Percentiles rank a stretch among this genome's conserved stretches.
Evolutionary conservation across 2,113 vertebrate genomes (phyloP).

Genomic region (Anseranas semipalmata): DNA sequence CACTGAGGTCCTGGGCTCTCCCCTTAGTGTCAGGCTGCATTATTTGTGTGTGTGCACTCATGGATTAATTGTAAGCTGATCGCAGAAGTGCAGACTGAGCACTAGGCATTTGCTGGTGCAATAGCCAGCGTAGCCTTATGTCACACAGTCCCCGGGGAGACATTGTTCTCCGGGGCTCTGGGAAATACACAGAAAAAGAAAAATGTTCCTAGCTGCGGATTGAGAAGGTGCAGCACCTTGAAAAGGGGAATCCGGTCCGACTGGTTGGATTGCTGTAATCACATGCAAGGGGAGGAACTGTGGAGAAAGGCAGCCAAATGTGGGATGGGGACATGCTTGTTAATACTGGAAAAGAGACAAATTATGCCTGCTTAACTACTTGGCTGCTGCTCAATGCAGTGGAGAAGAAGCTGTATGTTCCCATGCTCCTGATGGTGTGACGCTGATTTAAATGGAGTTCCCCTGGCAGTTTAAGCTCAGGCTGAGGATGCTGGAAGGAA

Average conservation of each 20-base stretch:
- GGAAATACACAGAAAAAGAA: neutral
- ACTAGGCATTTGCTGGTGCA: neutral
- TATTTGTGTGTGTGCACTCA: conserved; percentile 33
- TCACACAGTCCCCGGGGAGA: neutral
- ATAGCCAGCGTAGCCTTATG: neutral
- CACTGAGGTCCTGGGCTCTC: neutral
- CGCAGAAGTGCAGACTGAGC: neutral
- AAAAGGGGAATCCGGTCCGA: conserved; percentile 50
- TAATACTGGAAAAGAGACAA: neutral
- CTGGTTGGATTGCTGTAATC: conserved; percentile 38
- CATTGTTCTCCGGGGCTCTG: neutral
- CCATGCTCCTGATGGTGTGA: neutral
- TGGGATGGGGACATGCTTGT: conserved; percentile 9
- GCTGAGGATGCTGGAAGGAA: neutral
- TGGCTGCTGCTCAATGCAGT: neutral
- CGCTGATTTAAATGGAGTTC: fast-evolving
- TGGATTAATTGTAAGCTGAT: neutral
- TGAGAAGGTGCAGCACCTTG: neutral
- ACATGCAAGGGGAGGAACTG: neutral
- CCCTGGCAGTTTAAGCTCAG: neutral
- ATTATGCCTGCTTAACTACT: neutral
- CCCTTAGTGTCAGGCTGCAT: neutral
- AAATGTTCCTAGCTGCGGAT: neutral
- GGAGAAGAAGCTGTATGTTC: neutral
- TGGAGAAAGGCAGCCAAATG: neutral